Conservation (phyloP, 2,888 invertebrate species). For the Gerosis bhagava region DNA sequence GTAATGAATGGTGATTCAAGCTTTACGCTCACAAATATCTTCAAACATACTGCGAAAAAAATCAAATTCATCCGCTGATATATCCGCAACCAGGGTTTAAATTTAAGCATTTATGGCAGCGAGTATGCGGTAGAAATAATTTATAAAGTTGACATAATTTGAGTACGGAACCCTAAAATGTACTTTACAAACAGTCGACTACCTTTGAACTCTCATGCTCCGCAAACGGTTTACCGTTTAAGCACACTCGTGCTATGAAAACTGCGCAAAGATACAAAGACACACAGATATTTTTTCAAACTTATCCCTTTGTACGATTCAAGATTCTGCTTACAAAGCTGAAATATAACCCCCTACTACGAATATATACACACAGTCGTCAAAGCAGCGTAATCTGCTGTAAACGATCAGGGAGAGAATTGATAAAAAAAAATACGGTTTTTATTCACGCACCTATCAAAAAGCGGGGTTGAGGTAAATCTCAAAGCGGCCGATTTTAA, state of each 20-base stretch:
- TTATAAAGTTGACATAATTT: too few species aligned
- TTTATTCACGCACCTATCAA: conserved; percentile 55
- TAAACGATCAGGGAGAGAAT: conserved; percentile 63
- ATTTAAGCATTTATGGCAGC: too few species aligned
- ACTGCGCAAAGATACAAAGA: conserved; percentile 13
- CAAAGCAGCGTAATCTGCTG: conserved; percentile 50
- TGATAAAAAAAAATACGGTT: conserved; percentile 52
- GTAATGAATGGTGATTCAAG: too few species aligned
- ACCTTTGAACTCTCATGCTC: conserved; percentile 61
- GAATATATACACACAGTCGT: too few species aligned
- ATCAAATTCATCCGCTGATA: too few species aligned
- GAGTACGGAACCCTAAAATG: too few species aligned
- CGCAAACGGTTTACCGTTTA: conserved; percentile 14
- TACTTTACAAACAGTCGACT: conserved; percentile 50
- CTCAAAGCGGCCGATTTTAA: conserved; percentile 76
- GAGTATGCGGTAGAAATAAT: too few species aligned
- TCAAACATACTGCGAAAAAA: too few species aligned
- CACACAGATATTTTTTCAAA: conserved; percentile 14
- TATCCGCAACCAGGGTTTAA: too few species aligned
- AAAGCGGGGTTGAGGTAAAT: conserved; percentile 61
- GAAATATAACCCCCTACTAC: too few species aligned
- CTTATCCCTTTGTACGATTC: conserved; percentile 18
- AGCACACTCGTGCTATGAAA: conserved; percentile 9
- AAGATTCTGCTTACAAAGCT: conserved; percentile 11
- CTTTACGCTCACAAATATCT: too few species aligned